Evolutionary conservation across 2,888 invertebrate genomes (phyloP), one percentile per base, ranked within the genome.

Genomic region (Atrina japonica): DNA sequence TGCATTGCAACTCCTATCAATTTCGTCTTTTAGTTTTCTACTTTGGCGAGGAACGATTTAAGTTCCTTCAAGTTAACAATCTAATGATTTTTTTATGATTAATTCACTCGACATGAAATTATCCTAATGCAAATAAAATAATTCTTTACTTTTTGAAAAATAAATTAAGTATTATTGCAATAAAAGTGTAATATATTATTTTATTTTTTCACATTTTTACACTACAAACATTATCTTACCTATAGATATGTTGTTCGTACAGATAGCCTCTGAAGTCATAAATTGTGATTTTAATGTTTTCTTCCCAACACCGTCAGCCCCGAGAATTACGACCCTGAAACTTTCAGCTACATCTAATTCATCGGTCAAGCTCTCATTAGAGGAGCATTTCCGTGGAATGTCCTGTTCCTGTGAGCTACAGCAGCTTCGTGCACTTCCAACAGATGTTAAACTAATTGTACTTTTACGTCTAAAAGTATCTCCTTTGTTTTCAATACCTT

Each of bases 371-470:
- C 21, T 21, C 40, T 56, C 56, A 11, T 40, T 40, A 9, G 56
- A 40, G 5, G 35, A 35, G 35, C 35, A 7, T 11, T 35, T 35
- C 35, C 35, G 35, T 23, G 56, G 21, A 18, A 23, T 18, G 23
- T 25, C 14, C 52, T 25, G 11, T n/a, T 52, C 27, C 21, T 56
- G 56, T 14, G 21, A 56, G 25, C 58, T 29, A 0, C 64, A 40
- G 11, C 50, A 56, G 2, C 55, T 35, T 90, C 94, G 95, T 30
- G 88, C 87, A 3, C 86, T 95, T n/a, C 88, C 87, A 50, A 95
- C 95, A 90, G 96, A 96, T 86, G 96, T 96, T 0, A 96, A 96
- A 85, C 96, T 96, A 77, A 96, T 93, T 52, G 95, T 93, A 78
- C 96, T 95, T 84, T 96, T 95, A 75, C 97, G 93, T 16, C 56